Base-by-base conservation (phyloP, 2,113 vertebrate genomes). In the Stomatorhinus ivindoensis region DNA sequence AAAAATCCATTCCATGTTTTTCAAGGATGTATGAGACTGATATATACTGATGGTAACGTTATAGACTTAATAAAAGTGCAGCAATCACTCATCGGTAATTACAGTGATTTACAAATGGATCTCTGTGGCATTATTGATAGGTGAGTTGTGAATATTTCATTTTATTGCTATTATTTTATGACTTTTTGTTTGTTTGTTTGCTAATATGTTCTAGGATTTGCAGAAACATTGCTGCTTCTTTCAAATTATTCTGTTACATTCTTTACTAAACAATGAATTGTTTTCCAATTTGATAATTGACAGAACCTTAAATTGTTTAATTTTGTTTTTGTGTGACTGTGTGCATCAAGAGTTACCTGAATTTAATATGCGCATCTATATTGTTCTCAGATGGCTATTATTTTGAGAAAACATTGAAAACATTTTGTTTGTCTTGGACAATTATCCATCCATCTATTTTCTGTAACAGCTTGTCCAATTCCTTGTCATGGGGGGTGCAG, bases 121-220 rank as follows among this genome's bases (percentile, higher is more conserved):
- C 95, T 97, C 65, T 99, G 98, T 89, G 97, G 97, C 58, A 98
- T 99, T 92, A 96, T 94, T 55, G 98, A 99, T 95, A 97, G 98
- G 98, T 99, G 91, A 94, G 94, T 90, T 19, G 31, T 82, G n/a
- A 53, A 15, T 53, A 55, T 53, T 35, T 50, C 11, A 27, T 47
- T 17, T 42, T 53, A 10, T 9, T 31, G 10, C 15, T 73, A 51
- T 53, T 44, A 35, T 89, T 83, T 80, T 21, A 82, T 47, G 47
- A 11, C 50, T 82, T 39, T 82, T 55, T 53, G 15, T 80, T 44
- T 53, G 15, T 88, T 76, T 24, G 27, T 88, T 15, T 88, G 65
- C 15, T 6, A 19, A 19, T 31, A 80, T 42, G 4, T 7, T 39
- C 31, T 80, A 35, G 7, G 7, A 80, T 80, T 80, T 42, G 19